Evolutionary conservation across 2,113 vertebrate genomes (phyloP), one percentile per base, ranked within the genome.

Genomic region (Mus pahari): DNA sequence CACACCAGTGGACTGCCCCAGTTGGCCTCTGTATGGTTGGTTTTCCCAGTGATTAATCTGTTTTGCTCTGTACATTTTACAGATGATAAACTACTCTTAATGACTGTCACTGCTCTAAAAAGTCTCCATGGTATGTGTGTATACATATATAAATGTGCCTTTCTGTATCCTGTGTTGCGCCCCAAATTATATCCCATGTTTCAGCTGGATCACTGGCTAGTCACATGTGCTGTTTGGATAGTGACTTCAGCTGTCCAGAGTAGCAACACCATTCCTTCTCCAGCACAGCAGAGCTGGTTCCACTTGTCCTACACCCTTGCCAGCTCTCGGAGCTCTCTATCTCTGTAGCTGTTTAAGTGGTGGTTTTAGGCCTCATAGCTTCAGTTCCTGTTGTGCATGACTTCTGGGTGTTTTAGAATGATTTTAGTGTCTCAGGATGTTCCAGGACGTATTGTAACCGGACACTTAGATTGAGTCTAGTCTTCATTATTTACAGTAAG

Each of bases 21-120:
- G 36, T 1, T 6, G 1, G 1, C 8, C 66, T 68, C 66, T 24
- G 0, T 42, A 28, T 42, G 33, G 14, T 20, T 48, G 42, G 12
- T 48, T 70, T 48, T 74, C 17, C 24, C 75, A 28, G 42, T 36
- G 77, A 9, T 62, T 55, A 42, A 19, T 28, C 53, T 33, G 2
- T 39, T 9, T 55, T 53, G 11, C 22, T 55, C 86, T 26, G 5
- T 84, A 13, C 10, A 0, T 87, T 66, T 39, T n/a, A 1, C 45
- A 45, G 28, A 45, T 19, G 86, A 11, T 7, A 10, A 64, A n/a
- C 16, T 78, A 13, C 31, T 73, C 0, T 92, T 77, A 71, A 14
- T 1, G 36, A 53, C 26, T 33, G 7, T 89, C 20, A 20, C 58
- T 45, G 26, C 31, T 81, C 2, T 50, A 24, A 78, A 64, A 4